Evolutionary conservation across 2,113 vertebrate genomes (phyloP).

Genomic region (Corythoichthys haematopterus): DNA sequence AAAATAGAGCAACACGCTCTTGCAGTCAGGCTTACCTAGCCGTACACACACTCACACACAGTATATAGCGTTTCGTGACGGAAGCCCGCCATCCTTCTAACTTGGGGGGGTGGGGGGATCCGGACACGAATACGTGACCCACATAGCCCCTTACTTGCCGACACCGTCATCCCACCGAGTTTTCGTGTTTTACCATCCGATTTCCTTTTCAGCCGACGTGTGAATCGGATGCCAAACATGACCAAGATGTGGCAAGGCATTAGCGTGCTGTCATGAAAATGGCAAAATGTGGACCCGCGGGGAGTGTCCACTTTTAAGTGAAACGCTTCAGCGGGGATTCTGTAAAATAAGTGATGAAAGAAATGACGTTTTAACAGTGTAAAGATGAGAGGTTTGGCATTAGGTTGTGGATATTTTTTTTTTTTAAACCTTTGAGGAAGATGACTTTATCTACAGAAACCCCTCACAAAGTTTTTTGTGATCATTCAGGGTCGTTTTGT

Average conservation of each 20-base stretch:
- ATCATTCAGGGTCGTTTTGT: too few species aligned
- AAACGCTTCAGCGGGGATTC: neutral
- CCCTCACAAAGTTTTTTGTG: too few species aligned
- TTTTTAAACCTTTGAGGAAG: neutral
- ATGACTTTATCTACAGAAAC: neutral
- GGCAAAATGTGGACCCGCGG: conserved; percentile 30
- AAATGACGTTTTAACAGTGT: neutral
- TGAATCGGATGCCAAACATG: conserved; percentile 73
- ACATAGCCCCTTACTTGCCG: conserved; percentile 28
- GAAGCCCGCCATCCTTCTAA: conserved; percentile 62
- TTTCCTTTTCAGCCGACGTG: conserved; percentile 65
- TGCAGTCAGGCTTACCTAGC: conserved; percentile 78
- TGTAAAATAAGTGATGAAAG: neutral
- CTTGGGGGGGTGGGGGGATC: conserved; percentile 43
- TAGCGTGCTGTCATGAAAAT: conserved; percentile 70
- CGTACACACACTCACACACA: conserved; percentile 21
- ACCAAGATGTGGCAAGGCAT: conserved; percentile 62
- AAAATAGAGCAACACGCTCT: conserved; percentile 94
- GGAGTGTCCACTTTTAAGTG: neutral
- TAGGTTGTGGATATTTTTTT: neutral
- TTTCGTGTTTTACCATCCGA: conserved; percentile 70
- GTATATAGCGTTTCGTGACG: conserved; percentile 75
- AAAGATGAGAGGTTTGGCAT: neutral
- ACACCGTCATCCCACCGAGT: conserved; percentile 63
- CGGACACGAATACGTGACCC: conserved; percentile 52